Evolutionary conservation across 2,888 invertebrate species (phyloP).

Genomic region (Platycheirus albimanus): DNA sequence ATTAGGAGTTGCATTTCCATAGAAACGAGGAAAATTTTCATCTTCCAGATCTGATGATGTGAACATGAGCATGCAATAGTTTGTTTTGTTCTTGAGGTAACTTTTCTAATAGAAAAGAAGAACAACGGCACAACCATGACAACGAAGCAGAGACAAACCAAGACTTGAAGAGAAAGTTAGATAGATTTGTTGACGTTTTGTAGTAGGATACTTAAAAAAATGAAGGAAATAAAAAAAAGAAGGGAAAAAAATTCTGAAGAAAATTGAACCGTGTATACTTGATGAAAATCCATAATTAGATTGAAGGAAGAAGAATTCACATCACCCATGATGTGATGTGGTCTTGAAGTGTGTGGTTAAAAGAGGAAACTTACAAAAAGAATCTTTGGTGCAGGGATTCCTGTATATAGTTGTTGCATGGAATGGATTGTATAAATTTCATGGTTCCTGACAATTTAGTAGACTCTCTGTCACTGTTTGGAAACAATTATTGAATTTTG

Average conservation of each 20-base stretch:
- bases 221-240: conserved; percentile 8
- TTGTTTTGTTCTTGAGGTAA: conserved; percentile 58
- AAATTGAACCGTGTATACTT: neutral
- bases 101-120: conserved; percentile 15
- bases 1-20: conserved; percentile 73
- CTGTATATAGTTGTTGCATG: no score
- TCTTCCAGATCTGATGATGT: conserved; percentile 45
- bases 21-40: conserved; percentile 57
- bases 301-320: conserved; percentile 24
- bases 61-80: conserved; percentile 42
- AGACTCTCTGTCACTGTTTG: no score
- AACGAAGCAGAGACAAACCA: conserved; percentile 6
- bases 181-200: conserved; percentile 61
- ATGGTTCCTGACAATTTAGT: no score
- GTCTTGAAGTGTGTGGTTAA: conserved; percentile 52
- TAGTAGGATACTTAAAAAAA: conserved; percentile 9
- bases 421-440: no score
- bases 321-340: conserved; percentile 25
- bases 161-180: conserved; percentile 30
- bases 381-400: no score
- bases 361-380: no score
- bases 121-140: conserved; percentile 26
- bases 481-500: no score
- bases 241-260: neutral
- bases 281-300: conserved; percentile 67